Evolutionary conservation across 2,888 invertebrate species (phyloP).

Genomic region (Noctua janthe): DNA sequence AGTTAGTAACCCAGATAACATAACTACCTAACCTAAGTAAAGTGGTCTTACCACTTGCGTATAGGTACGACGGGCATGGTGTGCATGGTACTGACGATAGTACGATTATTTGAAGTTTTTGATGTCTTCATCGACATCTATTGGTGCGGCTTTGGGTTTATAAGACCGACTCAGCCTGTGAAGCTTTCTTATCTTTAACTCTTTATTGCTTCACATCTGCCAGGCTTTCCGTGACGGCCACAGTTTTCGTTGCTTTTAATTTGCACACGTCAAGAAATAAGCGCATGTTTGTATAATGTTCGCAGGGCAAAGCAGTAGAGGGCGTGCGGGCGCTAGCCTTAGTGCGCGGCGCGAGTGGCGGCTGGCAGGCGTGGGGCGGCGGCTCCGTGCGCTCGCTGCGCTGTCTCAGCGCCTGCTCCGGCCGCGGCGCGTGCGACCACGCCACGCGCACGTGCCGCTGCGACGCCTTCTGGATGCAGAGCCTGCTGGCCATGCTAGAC

Average conservation of each 20-base stretch:
- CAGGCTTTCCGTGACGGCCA: background rate
- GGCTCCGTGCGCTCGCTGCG: constrained; percentile 95
- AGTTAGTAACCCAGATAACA: background rate
- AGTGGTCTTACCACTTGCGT: background rate
- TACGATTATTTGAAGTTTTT: background rate
- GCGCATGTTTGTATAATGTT: background rate
- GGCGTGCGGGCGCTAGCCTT: constrained; percentile 71
- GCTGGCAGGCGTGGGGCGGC: constrained; percentile 88
- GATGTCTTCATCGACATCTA: background rate
- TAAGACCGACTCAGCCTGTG: background rate
- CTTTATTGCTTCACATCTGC: background rate
- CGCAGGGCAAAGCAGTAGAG: constrained; percentile 78
- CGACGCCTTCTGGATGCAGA: constrained; percentile 99
- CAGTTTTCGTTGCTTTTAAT: background rate
- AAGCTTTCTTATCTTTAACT: background rate
- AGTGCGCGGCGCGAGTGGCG: constrained; percentile 66
- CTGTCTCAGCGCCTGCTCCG: constrained; percentile 98
- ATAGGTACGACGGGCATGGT: background rate
- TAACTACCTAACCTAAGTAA: background rate
- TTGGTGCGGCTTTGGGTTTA: background rate
- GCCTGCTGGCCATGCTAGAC: constrained; percentile 94
- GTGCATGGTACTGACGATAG: background rate
- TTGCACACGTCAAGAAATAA: background rate
- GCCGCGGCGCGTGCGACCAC: constrained; percentile 97
- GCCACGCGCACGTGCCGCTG: constrained; percentile 96